Evolutionary conservation across 2,797 vertebrate genomes (phyloP), one percentile per base, ranked within the genome.

Genomic region (Centropyge bicolor): DNA sequence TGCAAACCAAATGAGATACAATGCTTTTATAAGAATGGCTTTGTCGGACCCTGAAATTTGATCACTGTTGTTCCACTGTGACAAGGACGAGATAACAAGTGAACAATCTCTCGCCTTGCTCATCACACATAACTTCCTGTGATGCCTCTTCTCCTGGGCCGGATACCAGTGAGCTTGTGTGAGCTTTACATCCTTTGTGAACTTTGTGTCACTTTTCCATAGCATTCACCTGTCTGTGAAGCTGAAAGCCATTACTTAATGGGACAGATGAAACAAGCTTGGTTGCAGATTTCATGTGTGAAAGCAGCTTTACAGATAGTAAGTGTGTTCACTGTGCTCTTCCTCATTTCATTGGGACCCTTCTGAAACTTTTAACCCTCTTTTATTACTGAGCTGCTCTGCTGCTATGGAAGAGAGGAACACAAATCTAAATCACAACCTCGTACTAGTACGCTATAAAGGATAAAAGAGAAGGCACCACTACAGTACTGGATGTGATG

Each of bases 21-120:
- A 38, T 11, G 22, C 9, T 20, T 49, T 48, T 22, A 17, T 40
- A 36, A 31, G 9, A 51, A 10, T 36, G 22, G 7, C 3, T 11
- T n/a, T 35, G 11, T 64, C 45, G 13, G 8, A 38, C 35, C 3
- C n/a, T 51, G 68, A 81, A 35, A 73, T 38, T 1, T 31, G 55
- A 61, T 27, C 52, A 63, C 57, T n/a, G 41, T 20, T 45, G 48
- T 38, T 46, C 31, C 17, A 40, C 14, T 5, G n/a, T 54, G 66
- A 20, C 60, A 41, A 49, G 51, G 67, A 51, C 35, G 9, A 69
- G 63, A 61, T 54, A 74, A 81, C 54, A 65, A 60, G 41, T 11
- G 61, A 76, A 76, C 69, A 52, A 36, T 57, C 55, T 48, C 59
- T 55, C 20, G 0, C 38, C 31, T 31, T 56, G 60, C 65, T 64